Base-by-base conservation (phyloP, 2,888 invertebrate genomes). In the Sesia bembeciformis region DNA sequence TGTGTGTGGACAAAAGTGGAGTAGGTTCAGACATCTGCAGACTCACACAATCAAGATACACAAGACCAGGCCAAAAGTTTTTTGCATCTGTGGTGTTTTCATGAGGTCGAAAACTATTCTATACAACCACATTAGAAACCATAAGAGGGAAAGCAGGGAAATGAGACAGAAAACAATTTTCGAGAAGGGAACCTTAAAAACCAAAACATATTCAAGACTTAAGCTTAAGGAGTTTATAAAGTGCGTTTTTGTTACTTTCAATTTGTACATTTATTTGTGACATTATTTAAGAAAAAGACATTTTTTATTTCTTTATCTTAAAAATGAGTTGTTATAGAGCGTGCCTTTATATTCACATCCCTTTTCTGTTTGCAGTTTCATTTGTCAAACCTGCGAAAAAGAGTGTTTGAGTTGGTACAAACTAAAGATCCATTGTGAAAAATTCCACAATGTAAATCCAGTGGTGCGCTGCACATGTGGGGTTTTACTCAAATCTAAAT, bases 361-460 rank as follows among this genome's bases (percentile, higher is more conserved):
- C 39, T 51, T 43, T 51, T 42, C 49, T 53, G 54, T 63, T 70
- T 73, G 39, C 68, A 90, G 90, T 61, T 91, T 90, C 62, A 70
- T 70, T 53, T 91, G 91, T 61, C 68, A 72, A 39, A 70, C 75
- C 5, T 91, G 91, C 68, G 64, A 81, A 23, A 75, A 79, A 56
- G 70, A 78, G 56, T 87, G 74, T 68, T 72, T 78, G 5, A 90
- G 90, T 62, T 91, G 90, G 90, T 90, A 88, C 59, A 81, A 78
- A 49, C 65, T 91, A 53, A 84, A 81, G 56, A 61, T 74, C 0
- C 91, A 91, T 60, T 81, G 79, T 58, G 74, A 81, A 57, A 64
- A 62, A 42, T 55, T 55, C 8, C 90, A 91, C 56, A 74, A 82
- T 43, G 71, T 71, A 40, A 60, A 74, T 42, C 86, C 90, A 0